Percentiles rank a stretch among this genome's conserved stretches.
These are phyloP conservation scores for Scytalopus superciliaris DNA, from an alignment of 2,113 vertebrate species.

Conservation along the genomic window DNA sequence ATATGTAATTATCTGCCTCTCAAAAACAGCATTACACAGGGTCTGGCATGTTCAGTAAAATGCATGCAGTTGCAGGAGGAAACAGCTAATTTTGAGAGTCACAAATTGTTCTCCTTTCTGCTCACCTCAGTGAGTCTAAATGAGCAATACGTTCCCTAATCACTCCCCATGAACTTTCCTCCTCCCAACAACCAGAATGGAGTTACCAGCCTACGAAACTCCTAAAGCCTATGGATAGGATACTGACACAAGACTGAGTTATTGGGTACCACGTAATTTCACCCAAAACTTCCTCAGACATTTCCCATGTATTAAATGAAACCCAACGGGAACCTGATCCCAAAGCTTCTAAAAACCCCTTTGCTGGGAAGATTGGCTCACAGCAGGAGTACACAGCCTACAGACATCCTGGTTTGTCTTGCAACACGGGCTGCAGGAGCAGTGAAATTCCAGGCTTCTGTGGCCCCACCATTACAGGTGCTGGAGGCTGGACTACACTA, in stretches of 20 bases:
- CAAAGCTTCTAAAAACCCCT: neutral
- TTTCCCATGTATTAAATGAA: neutral
- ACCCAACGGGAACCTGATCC: neutral
- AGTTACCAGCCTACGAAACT: neutral
- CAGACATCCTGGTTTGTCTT: neutral
- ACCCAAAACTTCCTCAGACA: neutral
- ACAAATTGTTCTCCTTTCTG: neutral
- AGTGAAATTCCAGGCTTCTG: neutral
- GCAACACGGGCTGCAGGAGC: neutral
- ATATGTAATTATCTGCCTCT: rapidly evolving
- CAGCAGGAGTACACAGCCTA: neutral
- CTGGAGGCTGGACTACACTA: neutral
- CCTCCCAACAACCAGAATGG: neutral
- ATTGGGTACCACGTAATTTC: neutral
- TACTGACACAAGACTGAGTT: neutral
- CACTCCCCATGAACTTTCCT: neutral
- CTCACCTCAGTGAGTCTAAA: neutral
- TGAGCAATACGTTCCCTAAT: neutral
- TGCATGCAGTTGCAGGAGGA: neutral
- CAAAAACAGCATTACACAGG: neutral
- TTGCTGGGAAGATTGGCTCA: neutral
- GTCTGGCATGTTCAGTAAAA: neutral
- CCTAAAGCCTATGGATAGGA: neutral
- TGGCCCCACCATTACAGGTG: neutral
- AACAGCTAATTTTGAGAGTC: neutral